Evolutionary conservation across 1,140 invertebrate species (phyloP).

Genomic region (Triops longicaudatus): DNA sequence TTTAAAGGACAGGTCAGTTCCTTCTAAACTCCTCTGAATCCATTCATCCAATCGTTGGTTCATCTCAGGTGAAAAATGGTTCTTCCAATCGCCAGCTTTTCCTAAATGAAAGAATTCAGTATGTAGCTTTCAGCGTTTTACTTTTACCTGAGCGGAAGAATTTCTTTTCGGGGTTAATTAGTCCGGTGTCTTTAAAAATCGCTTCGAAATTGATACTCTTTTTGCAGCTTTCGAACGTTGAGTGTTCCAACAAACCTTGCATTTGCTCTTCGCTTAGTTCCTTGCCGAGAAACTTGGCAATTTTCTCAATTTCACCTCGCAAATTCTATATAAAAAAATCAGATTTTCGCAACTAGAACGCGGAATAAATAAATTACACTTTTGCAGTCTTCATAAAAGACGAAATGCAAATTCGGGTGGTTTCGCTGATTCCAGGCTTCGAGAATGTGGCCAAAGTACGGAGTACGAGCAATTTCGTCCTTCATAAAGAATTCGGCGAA

Average conservation of each 20-base stretch:
- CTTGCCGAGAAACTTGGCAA: constrained; percentile 41
- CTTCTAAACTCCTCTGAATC: constrained; percentile 30
- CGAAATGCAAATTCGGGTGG: constrained; percentile 30
- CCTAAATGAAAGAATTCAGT: constrained; percentile 33
- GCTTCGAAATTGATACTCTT: constrained; percentile 62
- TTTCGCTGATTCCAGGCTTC: constrained; percentile 28
- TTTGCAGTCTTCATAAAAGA: constrained; percentile 31
- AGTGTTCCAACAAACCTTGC: constrained; percentile 21
- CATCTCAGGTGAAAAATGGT: constrained; percentile 39
- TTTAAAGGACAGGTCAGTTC: constrained; percentile 26
- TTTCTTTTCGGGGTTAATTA: constrained; percentile 17
- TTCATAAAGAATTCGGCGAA: constrained; percentile 68
- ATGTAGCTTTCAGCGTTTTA: too few relatives aligned
- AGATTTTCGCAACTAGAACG: constrained; percentile 1
- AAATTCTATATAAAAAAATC: constrained; percentile 35
- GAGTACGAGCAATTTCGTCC: constrained; percentile 52
- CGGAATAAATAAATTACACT: not conserved
- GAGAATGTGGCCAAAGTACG: constrained; percentile 25
- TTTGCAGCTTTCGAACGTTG: constrained; percentile 50
- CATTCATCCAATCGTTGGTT: constrained; percentile 36
- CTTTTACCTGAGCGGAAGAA: constrained; percentile 24
- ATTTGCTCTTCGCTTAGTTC: constrained; percentile 35
- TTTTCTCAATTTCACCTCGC: constrained; percentile 34
- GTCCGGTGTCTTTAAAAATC: constrained; percentile 29
- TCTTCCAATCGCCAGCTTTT: constrained; percentile 40